phyloP scores from a whole-genome alignment of 2,888 invertebrate genomes.

The Drosophila picticornis region DNA sequence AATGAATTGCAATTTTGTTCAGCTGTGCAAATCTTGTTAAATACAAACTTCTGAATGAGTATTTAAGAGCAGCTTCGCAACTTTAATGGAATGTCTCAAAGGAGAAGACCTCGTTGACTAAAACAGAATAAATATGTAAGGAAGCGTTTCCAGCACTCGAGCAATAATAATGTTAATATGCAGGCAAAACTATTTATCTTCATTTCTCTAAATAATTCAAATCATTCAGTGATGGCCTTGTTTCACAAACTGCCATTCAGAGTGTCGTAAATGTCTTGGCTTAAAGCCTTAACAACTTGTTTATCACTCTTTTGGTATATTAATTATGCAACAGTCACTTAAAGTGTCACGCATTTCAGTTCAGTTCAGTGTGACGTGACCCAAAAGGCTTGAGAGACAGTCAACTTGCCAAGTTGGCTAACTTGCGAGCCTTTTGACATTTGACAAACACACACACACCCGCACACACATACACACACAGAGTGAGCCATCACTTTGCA shows the following conservation, averaged over 20 bases:
- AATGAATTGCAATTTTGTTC: neutral
- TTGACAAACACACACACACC: neutral
- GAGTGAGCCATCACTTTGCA: conserved; percentile 18
- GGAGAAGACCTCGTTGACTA: neutral
- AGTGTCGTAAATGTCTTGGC: conserved; percentile 13
- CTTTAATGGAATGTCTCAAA: neutral
- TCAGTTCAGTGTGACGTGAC: conserved; percentile 20
- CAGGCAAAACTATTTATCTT: conserved; percentile 1
- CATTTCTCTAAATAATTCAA: conserved; percentile 6
- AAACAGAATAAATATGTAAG: neutral
- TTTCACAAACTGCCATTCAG: neutral
- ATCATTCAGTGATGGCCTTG: neutral
- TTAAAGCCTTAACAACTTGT: conserved; percentile 21
- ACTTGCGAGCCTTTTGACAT: neutral
- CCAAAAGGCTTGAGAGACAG: conserved; percentile 11
- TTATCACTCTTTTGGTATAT: conserved; percentile 24
- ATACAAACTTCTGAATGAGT: neutral
- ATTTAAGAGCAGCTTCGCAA: neutral
- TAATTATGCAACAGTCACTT: conserved; percentile 37
- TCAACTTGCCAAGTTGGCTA: conserved; percentile 2
- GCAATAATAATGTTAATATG: neutral
- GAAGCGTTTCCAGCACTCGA: neutral
- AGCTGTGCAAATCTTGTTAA: neutral
- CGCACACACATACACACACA: neutral
- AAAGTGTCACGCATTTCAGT: conserved; percentile 19